phyloP scores from a whole-genome alignment of 2,113 vertebrate genomes.

The Odocoileus virginianus region DNA sequence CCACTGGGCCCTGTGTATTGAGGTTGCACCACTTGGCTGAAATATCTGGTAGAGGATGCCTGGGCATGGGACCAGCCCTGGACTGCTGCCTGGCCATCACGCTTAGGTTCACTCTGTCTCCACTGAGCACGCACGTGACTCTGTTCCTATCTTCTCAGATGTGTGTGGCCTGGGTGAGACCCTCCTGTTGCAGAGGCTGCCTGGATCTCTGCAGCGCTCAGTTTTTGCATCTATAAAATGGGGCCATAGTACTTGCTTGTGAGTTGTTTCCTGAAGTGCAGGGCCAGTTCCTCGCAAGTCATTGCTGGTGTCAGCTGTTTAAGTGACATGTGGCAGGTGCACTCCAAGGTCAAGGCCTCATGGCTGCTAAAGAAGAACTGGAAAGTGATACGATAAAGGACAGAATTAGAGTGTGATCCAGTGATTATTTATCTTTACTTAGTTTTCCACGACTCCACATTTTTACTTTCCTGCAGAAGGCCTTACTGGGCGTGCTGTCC shows the following conservation, averaged over 20 bases:
- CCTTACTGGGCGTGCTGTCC: fast-evolving
- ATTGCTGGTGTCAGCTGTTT: neutral
- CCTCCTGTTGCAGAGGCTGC: neutral
- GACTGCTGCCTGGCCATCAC: neutral
- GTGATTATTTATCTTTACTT: neutral
- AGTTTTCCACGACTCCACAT: neutral
- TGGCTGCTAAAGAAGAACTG: neutral
- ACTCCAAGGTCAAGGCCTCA: neutral
- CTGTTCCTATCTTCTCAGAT: neutral
- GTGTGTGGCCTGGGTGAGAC: neutral
- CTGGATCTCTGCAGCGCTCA: neutral
- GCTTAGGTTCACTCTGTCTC: neutral
- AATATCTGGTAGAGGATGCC: neutral
- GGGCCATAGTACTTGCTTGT: neutral
- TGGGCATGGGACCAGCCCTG: neutral
- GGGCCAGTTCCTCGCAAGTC: neutral
- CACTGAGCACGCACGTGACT: fast-evolving
- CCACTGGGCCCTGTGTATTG: fast-evolving
- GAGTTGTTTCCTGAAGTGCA: neutral
- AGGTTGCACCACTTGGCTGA: neutral
- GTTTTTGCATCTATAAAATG: neutral
- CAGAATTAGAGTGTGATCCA: neutral
- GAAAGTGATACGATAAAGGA: fast-evolving
- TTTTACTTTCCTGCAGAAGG: neutral
- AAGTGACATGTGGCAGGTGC: neutral